Evolutionary conservation across 2,888 invertebrate species (phyloP), one percentile per base, ranked within the genome.

Genomic region (Philopedon plagiatum): DNA sequence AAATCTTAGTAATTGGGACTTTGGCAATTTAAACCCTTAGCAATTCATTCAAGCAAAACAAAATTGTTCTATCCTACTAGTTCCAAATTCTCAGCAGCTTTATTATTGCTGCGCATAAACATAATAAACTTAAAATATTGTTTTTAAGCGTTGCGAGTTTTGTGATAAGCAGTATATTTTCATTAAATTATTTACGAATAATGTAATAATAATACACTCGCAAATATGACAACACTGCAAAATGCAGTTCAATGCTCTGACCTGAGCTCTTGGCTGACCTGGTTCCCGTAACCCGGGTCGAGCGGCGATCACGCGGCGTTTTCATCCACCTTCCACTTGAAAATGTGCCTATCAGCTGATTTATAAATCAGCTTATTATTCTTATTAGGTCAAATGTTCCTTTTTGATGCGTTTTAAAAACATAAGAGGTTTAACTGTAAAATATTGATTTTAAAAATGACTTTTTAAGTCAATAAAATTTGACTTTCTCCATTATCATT

Each of bases 331-430:
- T 70, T 63, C 70, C 70, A 70, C 70, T 70, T 63, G 70, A 70
- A 70, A 70, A 63, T 63, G 62, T 70, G 56, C 41, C 70, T 63
- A 64, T 64, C 71, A 71, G 71, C 71, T 71, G 71, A 64, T 71
- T 71, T 71, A 64, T 71, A 71, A 71, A 71, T 64, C 54, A 71
- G 39, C 67, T 60, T 65, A 34, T 15, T 39, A 15, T 29, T 56
- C 54, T 61, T 68, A 68, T 68, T 61, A 18, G 68, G 66, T 66
- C 66, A 66, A 66, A 58, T 44, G 37, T 49, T 32, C 19, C 56
- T 29, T 41, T 64, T 51, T 54, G 37, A 49, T 5, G 44, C 19
- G 2, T 44, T 19, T 46, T 46, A 46, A n/a, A n/a, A n/a, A 21
- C 11, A 19, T 23, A 46, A 23, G 23, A 23, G 21, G 21, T 46